Evolutionary conservation across 1,140 invertebrate species (phyloP), one percentile per base, ranked within the genome.

Genomic region (Ylistrum balloti): DNA sequence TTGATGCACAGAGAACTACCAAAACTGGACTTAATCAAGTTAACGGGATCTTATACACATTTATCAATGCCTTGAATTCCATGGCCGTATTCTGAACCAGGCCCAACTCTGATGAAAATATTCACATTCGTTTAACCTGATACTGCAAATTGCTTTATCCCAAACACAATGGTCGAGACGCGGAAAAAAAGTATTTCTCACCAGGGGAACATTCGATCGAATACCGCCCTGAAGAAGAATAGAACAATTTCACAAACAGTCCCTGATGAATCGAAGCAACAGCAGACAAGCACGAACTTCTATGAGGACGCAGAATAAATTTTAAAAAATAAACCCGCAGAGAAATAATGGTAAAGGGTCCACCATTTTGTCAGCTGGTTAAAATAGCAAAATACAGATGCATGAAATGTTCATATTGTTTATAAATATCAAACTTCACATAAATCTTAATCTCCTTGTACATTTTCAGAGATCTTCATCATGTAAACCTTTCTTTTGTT

Each of bases 51-150:
- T 74, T 74, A n/a, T n/a, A 28, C 56, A 74, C 56, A 74, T 74
- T 74, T 74, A 74, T 74, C 56, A 74, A 74, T 74, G 56, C n/a
- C 56, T 74, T 74, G 22, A 74, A 74, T 74, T n/a, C 56, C 56
- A 74, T 74, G 56, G 56, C n/a, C 56, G 56, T 74, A 74, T 74
- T 74, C 56, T n/a, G 56, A 74, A n/a, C 56, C 56, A 28, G 56
- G 2, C 56, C n/a, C 22, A 1, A 3, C 56, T n/a, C 56, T 74
- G 28, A 74, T 74, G 56, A 74, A 74, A 74, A 74, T 74, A n/a
- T 74, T 28, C 56, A 74, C 56, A n/a, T 74, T 74, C 17, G 17
- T 74, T 74, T 74, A n/a, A n/a, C 56, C n/a, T 74, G 56, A 17
- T 3, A 28, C n/a, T 28, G n/a, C 56, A n/a, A n/a, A 74, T 74